Percentiles rank a stretch among this genome's conserved stretches.
Evolutionary conservation across 2,113 vertebrate species (phyloP).

Genomic region (Tinamus guttatus): DNA sequence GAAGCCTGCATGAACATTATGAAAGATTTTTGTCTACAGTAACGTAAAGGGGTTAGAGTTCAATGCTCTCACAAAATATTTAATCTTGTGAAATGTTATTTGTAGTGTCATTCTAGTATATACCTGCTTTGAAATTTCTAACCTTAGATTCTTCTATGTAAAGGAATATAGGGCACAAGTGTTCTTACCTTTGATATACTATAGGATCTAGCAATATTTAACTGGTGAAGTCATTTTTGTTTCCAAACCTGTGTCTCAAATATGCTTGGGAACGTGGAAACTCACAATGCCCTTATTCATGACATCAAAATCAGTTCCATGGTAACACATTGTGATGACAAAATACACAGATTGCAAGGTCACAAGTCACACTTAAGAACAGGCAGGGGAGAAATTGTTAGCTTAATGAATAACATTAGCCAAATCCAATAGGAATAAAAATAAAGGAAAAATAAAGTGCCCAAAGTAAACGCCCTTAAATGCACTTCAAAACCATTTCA

Average conservation of each 20-base stretch:
- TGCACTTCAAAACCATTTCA: constrained; percentile 74
- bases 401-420: constrained; percentile 77
- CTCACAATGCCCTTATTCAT: constrained; percentile 80
- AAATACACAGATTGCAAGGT: constrained; percentile 78
- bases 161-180: constrained; percentile 69
- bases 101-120: constrained; percentile 57
- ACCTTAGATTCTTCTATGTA: constrained; percentile 56
- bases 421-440: constrained; percentile 67
- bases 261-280: constrained; percentile 75
- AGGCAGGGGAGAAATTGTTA: constrained; percentile 71
- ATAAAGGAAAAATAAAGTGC: constrained; percentile 63
- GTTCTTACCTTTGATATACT: constrained; percentile 72
- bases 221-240: constrained; percentile 77
- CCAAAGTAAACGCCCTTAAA: constrained; percentile 71
- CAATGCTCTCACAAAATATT: constrained; percentile 57
- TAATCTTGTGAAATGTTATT: constrained; percentile 65
- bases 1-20: constrained; percentile 24
- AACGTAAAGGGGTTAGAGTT: constrained; percentile 58
- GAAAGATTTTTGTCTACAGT: constrained; percentile 55
- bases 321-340: constrained; percentile 77
- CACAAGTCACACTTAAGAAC: constrained; percentile 76
- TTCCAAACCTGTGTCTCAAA: constrained; percentile 74
- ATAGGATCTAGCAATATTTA: constrained; percentile 77
- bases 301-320: constrained; percentile 77
- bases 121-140: constrained; percentile 69